Evolutionary conservation across 2,888 invertebrate genomes (phyloP), one percentile per base, ranked within the genome.

Genomic region (Ctenicera cuprea): DNA sequence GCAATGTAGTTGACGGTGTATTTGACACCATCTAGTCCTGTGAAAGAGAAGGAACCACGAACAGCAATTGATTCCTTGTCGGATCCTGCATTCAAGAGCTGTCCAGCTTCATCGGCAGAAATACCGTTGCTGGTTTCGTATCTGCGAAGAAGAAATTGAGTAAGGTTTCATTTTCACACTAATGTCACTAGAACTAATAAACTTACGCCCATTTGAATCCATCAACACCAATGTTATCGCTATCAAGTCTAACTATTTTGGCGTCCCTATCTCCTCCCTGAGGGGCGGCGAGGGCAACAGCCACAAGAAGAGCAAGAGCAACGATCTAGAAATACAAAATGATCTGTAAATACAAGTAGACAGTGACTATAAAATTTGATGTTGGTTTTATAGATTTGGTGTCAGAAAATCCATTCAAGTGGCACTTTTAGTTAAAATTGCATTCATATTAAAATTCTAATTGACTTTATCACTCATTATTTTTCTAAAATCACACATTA

Each of bases 91-190:
- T 93, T 92, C 75, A 88, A 86, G 43, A 93, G 85, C 48, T 88
- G 87, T 0, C 90, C 93, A 80, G 91, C 89, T 82, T 93, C 93
- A 74, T 90, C 87, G 11, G 91, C 89, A 3, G 90, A 89, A 5
- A 89, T 89, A 33, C 92, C 92, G 79, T 92, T 92, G 80, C 92
- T 92, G 3, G 92, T 90, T 81, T 92, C 91, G 77, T 89, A 92
- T 26, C 92, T 90, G 86, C 71, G 81, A 79, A 71, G 64, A 50
- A 59, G 54, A 11, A 54, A 54, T 16, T 52, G 26, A 57, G 30
- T 45, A n/a, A 8, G 4, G 8, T n/a, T n/a, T n/a, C n/a, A n/a
- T n/a, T n/a, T n/a, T n/a, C n/a, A n/a, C n/a, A n/a, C n/a, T n/a
- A n/a, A n/a, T n/a, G n/a, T n/a, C n/a, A n/a, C n/a, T n/a, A n/a